Evolutionary conservation across 1,140 invertebrate genomes (phyloP).

Genomic region (Tachypleus tridentatus): DNA sequence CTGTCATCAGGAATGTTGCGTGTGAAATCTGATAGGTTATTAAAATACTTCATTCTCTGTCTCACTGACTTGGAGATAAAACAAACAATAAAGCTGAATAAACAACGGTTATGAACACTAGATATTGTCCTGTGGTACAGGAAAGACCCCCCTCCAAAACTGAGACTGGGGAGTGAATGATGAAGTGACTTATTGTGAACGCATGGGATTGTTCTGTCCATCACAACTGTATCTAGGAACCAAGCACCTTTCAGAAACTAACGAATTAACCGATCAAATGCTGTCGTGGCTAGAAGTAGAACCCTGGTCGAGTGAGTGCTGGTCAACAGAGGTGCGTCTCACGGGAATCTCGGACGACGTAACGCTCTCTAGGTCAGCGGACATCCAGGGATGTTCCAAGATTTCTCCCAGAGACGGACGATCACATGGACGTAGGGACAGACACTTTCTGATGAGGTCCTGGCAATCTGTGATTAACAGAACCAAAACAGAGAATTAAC

Average conservation of each 20-base stretch:
- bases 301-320: not conserved
- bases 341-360: constrained; percentile 8
- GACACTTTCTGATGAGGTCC: constrained; percentile 46
- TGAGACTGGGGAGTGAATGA: too few relatives aligned
- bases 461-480: constrained; percentile 40
- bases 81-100: too few relatives aligned
- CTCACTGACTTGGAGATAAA: too few relatives aligned
- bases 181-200: too few relatives aligned
- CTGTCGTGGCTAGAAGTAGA: not conserved
- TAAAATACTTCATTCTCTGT: too few relatives aligned
- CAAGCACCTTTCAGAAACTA: not conserved
- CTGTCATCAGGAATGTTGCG: too few relatives aligned
- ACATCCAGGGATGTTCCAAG: constrained; percentile 46
- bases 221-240: too few relatives aligned
- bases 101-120: too few relatives aligned
- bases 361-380: constrained; percentile 24
- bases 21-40: too few relatives aligned
- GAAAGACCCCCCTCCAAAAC: too few relatives aligned
- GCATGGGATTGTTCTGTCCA: too few relatives aligned
- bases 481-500: not conserved
- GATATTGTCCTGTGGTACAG: too few relatives aligned
- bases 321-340: not conserved
- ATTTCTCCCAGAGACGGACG: constrained; percentile 46
- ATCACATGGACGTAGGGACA: constrained; percentile 40
- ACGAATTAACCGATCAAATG: constrained; percentile 1